A percentile compares a stretch with the other conserved stretches of the same genome.
Evolutionary conservation across 2,888 invertebrate species (phyloP).

Genomic region (Vesta saturnalis): DNA sequence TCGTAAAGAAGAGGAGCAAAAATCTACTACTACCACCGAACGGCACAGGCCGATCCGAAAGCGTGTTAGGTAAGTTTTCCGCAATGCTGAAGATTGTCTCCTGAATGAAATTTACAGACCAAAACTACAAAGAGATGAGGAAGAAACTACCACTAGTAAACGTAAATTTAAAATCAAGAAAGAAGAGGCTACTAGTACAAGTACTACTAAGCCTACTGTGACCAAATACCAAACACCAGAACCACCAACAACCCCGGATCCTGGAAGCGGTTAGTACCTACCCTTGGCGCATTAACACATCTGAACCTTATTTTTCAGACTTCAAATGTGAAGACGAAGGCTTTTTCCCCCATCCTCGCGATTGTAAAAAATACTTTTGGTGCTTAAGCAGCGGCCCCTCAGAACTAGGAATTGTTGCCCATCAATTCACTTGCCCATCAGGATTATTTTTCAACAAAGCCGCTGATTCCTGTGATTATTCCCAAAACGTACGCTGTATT

Average conservation of each 20-base stretch:
- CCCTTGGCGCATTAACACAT: background rate
- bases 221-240: slow-evolving; percentile 74
- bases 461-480: slow-evolving; percentile 92
- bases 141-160: slow-evolving; percentile 42
- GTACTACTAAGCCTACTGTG: slow-evolving; percentile 55
- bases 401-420: slow-evolving; percentile 88
- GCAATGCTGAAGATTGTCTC: no score
- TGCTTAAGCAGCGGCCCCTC: slow-evolving; percentile 90
- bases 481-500: slow-evolving; percentile 86
- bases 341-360: slow-evolving; percentile 90
- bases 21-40: background rate
- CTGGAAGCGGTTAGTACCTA: slow-evolving; percentile 74
- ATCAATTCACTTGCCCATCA: slow-evolving; percentile 93
- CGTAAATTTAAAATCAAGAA: slow-evolving; percentile 58
- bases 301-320: slow-evolving; percentile 65
- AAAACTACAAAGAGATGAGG: slow-evolving; percentile 29
- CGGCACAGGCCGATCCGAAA: slow-evolving; percentile 17
- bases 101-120: slow-evolving; percentile 10
- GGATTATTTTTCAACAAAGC: slow-evolving; percentile 91
- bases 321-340: slow-evolving; percentile 95
- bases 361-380: slow-evolving; percentile 96
- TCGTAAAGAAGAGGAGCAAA: slow-evolving; percentile 1
- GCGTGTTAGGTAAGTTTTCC: slow-evolving; percentile 18
- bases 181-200: slow-evolving; percentile 67
- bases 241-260: slow-evolving; percentile 90